Evolutionary conservation across 2,888 invertebrate genomes (phyloP).

Genomic region (Platyscelio sp.): DNA sequence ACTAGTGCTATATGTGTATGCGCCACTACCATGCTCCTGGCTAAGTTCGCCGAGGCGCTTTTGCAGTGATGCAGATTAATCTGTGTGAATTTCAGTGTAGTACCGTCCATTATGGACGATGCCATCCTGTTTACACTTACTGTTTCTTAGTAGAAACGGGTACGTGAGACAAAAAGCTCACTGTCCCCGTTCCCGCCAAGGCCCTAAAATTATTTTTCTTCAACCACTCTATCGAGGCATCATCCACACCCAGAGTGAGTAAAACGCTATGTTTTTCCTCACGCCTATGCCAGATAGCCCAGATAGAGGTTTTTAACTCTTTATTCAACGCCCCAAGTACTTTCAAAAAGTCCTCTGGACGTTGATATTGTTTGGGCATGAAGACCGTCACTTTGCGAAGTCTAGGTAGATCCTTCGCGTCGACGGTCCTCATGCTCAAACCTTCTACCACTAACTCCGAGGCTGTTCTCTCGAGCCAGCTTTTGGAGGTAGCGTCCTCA

Average conservation of each 20-base stretch:
- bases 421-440: not conserved
- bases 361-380: not conserved
- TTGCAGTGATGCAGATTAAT: conserved; percentile 34
- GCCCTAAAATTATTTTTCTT: not conserved
- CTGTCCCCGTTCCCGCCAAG: not conserved
- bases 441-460: not conserved
- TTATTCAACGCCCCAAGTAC: no score
- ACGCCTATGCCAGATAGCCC: not conserved
- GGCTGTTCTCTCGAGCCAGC: not conserved
- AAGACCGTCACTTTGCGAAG: not conserved
- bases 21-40: conserved; percentile 29
- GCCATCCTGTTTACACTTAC: no score
- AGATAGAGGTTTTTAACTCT: no score
- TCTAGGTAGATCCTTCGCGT: not conserved
- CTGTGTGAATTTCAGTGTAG: no score
- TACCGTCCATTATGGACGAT: no score
- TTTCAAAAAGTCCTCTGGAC: no score
- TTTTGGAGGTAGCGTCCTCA: no score
- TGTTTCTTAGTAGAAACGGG: no score
- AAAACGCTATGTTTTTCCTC: not conserved
- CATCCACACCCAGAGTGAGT: not conserved
- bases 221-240: not conserved
- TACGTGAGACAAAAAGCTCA: no score
- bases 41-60: conserved; percentile 37
- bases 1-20: conserved; percentile 40